A percentile compares a stretch with the other conserved stretches of the same genome.
phyloP scores from a whole-genome alignment of 2,888 invertebrate genomes.

The Selenia dentaria region DNA sequence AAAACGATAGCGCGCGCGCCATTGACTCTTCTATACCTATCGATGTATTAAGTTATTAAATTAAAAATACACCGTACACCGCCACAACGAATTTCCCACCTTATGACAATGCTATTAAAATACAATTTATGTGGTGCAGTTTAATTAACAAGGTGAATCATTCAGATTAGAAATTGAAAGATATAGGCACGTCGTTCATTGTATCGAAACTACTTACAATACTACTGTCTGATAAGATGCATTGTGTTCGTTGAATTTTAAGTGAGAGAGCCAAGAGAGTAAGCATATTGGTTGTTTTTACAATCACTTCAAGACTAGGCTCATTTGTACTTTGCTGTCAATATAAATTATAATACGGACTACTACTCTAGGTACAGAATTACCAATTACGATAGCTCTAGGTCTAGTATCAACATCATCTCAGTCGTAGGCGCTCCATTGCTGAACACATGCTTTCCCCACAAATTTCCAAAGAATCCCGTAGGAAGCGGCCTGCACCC shows the following conservation, averaged over 20 bases:
- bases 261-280: conserved; percentile 67
- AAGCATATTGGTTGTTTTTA: too few relatives aligned
- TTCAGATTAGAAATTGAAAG: conserved; percentile 82
- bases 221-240: conserved; percentile 80
- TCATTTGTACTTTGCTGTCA: too few relatives aligned
- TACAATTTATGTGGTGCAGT: conserved; percentile 39
- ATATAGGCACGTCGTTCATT: conserved; percentile 83
- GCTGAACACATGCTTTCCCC: too few relatives aligned
- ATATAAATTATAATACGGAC: too few relatives aligned
- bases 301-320: too few relatives aligned
- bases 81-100: conserved; percentile 42
- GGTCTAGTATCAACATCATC: too few relatives aligned
- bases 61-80: conserved; percentile 67
- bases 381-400: too few relatives aligned
- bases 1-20: conserved; percentile 71
- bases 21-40: conserved; percentile 75
- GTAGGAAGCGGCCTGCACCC: too few relatives aligned
- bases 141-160: conserved; percentile 81
- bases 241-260: conserved; percentile 72
- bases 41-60: conserved; percentile 81
- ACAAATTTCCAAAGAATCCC: too few relatives aligned
- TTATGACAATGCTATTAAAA: conserved; percentile 36
- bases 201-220: conserved; percentile 81
- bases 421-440: too few relatives aligned
- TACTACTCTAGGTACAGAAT: too few relatives aligned